Evolutionary conservation across 2,797 vertebrate species (phyloP), one percentile per base, ranked within the genome.

Genomic region (Eidolon dupreanum): DNA sequence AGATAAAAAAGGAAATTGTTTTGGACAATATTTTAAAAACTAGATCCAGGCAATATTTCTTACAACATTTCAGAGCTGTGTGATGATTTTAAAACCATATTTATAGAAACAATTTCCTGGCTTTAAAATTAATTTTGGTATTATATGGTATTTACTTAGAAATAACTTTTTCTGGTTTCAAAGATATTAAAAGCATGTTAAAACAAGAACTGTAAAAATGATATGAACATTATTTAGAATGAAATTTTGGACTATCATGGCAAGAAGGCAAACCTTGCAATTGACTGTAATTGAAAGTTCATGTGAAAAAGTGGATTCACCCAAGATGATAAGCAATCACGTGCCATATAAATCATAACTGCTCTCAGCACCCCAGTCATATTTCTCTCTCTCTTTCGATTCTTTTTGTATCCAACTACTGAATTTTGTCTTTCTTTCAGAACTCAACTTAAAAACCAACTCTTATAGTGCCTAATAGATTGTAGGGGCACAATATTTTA

Each of bases 81-180:
- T 88, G 61, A 83, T 96, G 61, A 83, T 88, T 94, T 94, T 74
- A 93, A 96, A 59, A 75, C 13, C 46, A 51, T 55, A 93, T 86
- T 88, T 92, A 89, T 75, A 74, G 73, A 90, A 90, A 94, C 28
- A 94, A 93, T 96, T 95, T 94, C 95, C 92, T 95, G 78, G 22
- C 33, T 94, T 96, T 88, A 93, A 96, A 94, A 97, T 97, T 96
- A 95, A 96, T 93, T 94, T 93, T 92, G 26, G 59, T 51, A 79
- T 66, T 93, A 81, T 53, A 51, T 73, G 4, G 5, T 51, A 53
- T 71, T 88, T 68, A 85, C 16, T 83, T 78, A 82, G 88, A 96
- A 71, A 19, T 77, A 88, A 88, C 33, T 92, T 93, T 74, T 83
- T 61, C 17, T 93, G 51, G 20, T 86, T 95, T 96, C 33, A n/a